Percentiles rank a stretch among this genome's conserved stretches.
Evolutionary conservation across 2,888 invertebrate species (phyloP).

Genomic region (Crepidodera aurea): DNA sequence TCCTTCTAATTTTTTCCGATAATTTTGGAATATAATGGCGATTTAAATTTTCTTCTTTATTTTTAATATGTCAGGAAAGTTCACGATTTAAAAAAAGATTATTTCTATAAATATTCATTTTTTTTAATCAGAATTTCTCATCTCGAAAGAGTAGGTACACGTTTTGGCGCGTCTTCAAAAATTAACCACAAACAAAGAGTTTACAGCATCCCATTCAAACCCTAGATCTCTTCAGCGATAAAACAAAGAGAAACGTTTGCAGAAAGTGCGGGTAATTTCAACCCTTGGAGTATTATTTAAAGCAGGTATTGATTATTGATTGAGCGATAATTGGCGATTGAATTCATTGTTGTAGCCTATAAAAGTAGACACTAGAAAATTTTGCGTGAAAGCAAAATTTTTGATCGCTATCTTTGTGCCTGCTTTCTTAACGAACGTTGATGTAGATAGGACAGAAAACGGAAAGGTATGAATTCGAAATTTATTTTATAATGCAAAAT

Average conservation of each 20-base stretch:
- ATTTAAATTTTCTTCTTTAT: no score
- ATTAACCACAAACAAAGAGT: neutral
- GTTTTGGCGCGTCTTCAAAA: no score
- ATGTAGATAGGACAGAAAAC: slow-evolving; percentile 5
- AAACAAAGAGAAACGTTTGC: neutral
- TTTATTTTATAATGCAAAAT: no score
- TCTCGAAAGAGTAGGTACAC: no score
- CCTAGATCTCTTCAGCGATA: neutral
- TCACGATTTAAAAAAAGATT: no score
- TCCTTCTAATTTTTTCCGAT: no score
- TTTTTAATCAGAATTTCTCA: no score
- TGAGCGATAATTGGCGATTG: slow-evolving; percentile 9
- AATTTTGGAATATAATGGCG: no score
- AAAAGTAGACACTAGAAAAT: neutral
- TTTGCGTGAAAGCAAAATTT: neutral
- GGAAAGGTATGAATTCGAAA: neutral
- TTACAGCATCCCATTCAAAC: neutral
- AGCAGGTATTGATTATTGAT: slow-evolving; percentile 7
- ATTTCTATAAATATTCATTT: no score
- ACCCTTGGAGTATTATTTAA: neutral
- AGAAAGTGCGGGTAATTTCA: slow-evolving; percentile 6
- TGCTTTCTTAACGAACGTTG: slow-evolving; percentile 5
- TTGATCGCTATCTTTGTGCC: neutral
- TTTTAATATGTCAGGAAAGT: no score
- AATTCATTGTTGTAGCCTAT: neutral